phyloP scores from a whole-genome alignment of 2,113 vertebrate species.

The Tretioscincus oriximinensis region DNA sequence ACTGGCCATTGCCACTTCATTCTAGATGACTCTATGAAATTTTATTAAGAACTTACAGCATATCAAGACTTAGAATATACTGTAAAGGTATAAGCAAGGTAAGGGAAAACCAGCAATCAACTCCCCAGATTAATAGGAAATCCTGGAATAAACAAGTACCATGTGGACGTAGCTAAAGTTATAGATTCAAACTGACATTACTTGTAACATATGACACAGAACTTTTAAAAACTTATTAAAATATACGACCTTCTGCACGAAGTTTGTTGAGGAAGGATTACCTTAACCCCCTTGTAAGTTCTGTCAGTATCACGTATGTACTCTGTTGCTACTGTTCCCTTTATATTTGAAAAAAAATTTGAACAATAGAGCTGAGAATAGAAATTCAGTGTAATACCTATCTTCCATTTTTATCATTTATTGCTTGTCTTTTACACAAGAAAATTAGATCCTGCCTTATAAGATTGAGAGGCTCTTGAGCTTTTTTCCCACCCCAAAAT shows the following conservation, averaged over 20 bases:
- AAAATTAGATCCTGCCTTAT: conserved; percentile 71
- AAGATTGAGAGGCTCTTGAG: conserved; percentile 67
- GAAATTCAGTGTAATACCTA: conserved; percentile 62
- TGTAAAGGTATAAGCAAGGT: too few species aligned
- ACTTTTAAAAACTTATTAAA: not conserved
- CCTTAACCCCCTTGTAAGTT: conserved; percentile 64
- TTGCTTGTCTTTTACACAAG: conserved; percentile 60
- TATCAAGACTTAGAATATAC: too few species aligned
- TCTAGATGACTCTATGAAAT: too few species aligned
- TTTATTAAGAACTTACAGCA: too few species aligned
- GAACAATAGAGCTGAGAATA: conserved; percentile 72
- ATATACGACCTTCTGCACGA: not conserved
- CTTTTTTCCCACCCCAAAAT: not conserved
- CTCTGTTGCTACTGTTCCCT: conserved; percentile 63
- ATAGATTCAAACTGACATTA: not conserved
- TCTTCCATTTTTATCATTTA: conserved; percentile 62
- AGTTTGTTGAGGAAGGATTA: conserved; percentile 61
- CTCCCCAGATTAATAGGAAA: not conserved
- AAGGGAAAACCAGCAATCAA: too few species aligned
- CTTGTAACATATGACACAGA: not conserved
- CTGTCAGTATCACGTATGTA: conserved; percentile 68
- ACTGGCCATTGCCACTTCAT: too few species aligned
- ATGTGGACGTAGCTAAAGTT: not conserved
- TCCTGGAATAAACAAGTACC: not conserved
- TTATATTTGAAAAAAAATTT: conserved; percentile 71